These are phyloP conservation scores for Accipiter cooperii DNA, from an alignment of 2,113 vertebrate genomes.

Conservation along the genomic window DNA sequence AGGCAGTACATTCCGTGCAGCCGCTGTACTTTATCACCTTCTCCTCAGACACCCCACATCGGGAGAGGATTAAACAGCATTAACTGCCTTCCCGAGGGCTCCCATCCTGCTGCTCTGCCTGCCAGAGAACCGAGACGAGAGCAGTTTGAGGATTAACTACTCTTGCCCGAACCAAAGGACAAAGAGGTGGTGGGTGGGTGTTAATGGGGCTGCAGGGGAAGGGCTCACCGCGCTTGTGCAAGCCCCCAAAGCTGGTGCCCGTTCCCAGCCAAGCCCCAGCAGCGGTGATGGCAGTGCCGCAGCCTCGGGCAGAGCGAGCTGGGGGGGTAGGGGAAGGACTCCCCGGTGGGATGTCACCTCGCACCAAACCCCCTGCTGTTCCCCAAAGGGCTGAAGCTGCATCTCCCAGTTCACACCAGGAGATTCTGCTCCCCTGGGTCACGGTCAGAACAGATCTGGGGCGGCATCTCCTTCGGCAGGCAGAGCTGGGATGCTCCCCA, in stretches of 20 bases:
- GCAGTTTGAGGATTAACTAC: neutral
- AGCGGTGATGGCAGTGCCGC: rapidly evolving
- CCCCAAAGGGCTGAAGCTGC: neutral
- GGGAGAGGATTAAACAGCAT: conserved; percentile 29
- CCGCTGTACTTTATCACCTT: neutral
- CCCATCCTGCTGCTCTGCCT: neutral
- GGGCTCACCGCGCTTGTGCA: rapidly evolving
- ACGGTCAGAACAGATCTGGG: rapidly evolving
- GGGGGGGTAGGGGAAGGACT: rapidly evolving
- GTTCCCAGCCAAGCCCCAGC: rapidly evolving
- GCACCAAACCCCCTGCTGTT: rapidly evolving
- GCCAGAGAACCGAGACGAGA: neutral
- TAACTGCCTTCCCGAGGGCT: neutral
- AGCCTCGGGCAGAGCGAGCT: rapidly evolving
- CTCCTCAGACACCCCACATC: rapidly evolving
- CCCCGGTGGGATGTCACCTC: neutral
- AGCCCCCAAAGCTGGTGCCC: neutral
- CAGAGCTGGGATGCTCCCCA: neutral
- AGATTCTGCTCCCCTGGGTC: too few relatives aligned
- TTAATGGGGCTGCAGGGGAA: neutral
- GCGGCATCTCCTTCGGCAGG: rapidly evolving
- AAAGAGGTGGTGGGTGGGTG: neutral
- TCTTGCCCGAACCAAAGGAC: neutral
- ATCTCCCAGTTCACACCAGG: neutral
- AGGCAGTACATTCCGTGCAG: neutral